Conservation (phyloP, 2,888 invertebrate genomes). For the Noctua comes region DNA sequence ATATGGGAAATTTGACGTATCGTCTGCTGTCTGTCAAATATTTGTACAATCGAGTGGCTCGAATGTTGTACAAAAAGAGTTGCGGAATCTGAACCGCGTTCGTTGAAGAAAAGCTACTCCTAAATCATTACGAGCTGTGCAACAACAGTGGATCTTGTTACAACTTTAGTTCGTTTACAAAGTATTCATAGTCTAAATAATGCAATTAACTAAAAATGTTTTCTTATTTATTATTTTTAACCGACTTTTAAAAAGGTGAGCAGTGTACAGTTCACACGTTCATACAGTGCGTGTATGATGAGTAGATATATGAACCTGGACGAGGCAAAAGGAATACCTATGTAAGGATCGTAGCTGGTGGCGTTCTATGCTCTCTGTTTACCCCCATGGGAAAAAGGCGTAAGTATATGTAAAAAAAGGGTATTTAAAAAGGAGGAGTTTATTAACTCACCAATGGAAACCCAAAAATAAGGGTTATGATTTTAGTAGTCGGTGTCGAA, state of each 20-base stretch:
- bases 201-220: background rate
- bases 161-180: background rate
- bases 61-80: background rate
- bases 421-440: too few relatives aligned
- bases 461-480: background rate
- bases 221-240: background rate
- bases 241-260: too few relatives aligned
- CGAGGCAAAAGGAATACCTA: too few relatives aligned
- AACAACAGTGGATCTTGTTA: background rate
- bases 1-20: constrained; percentile 22
- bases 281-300: too few relatives aligned
- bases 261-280: too few relatives aligned
- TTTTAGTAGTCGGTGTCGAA: background rate
- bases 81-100: background rate
- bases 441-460: background rate
- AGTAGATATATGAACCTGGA: too few relatives aligned
- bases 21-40: background rate
- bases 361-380: too few relatives aligned
- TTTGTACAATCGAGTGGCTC: constrained; percentile 6
- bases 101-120: background rate
- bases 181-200: background rate
- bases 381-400: too few relatives aligned
- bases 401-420: too few relatives aligned
- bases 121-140: background rate
- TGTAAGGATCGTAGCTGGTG: too few relatives aligned